Percentiles rank a stretch among this genome's conserved stretches.
Evolutionary conservation across 2,888 invertebrate genomes (phyloP).

Genomic region (Clepsis dumicolana): DNA sequence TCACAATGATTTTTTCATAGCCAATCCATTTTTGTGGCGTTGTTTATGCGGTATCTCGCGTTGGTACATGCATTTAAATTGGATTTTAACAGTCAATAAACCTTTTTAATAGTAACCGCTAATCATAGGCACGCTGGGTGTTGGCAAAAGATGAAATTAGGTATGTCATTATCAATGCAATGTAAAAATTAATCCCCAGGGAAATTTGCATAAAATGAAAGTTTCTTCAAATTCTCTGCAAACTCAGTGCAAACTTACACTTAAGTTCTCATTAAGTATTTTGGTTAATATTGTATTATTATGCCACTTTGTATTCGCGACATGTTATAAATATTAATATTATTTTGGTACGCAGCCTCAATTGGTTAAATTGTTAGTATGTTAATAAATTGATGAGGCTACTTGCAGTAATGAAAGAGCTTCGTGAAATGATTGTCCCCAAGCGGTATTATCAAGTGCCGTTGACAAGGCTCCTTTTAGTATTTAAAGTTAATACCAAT

Average conservation of each 20-base stretch:
- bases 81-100: conserved; percentile 58
- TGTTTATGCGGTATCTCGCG: conserved; percentile 56
- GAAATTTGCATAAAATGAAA: neutral
- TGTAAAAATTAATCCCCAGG: neutral
- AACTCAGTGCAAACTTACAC: neutral
- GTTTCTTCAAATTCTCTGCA: neutral
- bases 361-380: conserved; percentile 33
- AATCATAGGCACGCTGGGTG: neutral
- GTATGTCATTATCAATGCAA: neutral
- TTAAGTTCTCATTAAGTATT: conserved; percentile 13
- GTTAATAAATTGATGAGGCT: conserved; percentile 31
- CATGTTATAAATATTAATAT: conserved; percentile 31
- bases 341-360: conserved; percentile 3
- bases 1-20: conserved; percentile 66
- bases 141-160: conserved; percentile 26
- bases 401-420: conserved; percentile 24
- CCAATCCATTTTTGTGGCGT: conserved; percentile 56
- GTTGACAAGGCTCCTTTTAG: neutral
- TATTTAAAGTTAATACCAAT: neutral
- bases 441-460: conserved; percentile 7
- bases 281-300: conserved; percentile 27
- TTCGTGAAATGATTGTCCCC: conserved; percentile 13
- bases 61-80: conserved; percentile 67
- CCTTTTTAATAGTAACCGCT: conserved; percentile 46
- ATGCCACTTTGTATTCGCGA: conserved; percentile 21